A percentile compares a stretch with the other conserved stretches of the same genome.
Conservation (phyloP, 2,888 invertebrate species). For the Ochropacha duplaris region DNA sequence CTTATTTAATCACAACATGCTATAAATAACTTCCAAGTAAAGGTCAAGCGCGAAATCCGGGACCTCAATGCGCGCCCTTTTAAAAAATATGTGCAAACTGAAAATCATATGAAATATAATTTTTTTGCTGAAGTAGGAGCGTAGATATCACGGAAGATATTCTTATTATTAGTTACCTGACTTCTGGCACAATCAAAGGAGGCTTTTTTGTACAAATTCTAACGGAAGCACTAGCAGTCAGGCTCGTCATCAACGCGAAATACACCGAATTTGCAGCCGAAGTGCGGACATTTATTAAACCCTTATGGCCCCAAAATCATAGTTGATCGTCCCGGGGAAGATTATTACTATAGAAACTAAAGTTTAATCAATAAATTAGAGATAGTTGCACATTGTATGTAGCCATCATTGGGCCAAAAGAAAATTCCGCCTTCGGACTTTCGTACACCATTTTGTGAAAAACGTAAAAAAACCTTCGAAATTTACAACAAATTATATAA, state of each 20-base stretch:
- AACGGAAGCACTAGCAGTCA: slow-evolving; percentile 75
- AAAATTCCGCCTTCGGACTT: slow-evolving; percentile 40
- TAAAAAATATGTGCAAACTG: slow-evolving; percentile 30
- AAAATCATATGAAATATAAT: slow-evolving; percentile 17
- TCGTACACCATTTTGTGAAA: slow-evolving; percentile 50
- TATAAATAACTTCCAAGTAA: slow-evolving; percentile 70
- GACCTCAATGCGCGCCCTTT: slow-evolving; percentile 60
- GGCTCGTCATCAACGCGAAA: slow-evolving; percentile 73
- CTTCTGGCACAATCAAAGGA: slow-evolving; percentile 38
- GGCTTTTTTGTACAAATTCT: slow-evolving; percentile 68
- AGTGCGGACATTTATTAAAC: slow-evolving; percentile 33
- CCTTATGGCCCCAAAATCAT: slow-evolving; percentile 31
- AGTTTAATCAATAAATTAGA: slow-evolving; percentile 69
- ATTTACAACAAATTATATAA: slow-evolving; percentile 29
- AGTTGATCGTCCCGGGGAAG: slow-evolving; percentile 37
- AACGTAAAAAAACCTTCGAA: slow-evolving; percentile 29
- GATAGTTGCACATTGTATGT: slow-evolving; percentile 54
- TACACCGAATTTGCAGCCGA: slow-evolving; percentile 31
- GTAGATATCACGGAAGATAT: not conserved
- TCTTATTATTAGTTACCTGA: slow-evolving; percentile 46
- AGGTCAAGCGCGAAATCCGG: slow-evolving; percentile 72
- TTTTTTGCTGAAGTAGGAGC: not conserved
- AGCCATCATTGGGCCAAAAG: slow-evolving; percentile 51
- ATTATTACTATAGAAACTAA: slow-evolving; percentile 72
- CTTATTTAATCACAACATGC: slow-evolving; percentile 51